Base-by-base conservation (phyloP, 2,888 invertebrate species). In the Euclidia mi region DNA sequence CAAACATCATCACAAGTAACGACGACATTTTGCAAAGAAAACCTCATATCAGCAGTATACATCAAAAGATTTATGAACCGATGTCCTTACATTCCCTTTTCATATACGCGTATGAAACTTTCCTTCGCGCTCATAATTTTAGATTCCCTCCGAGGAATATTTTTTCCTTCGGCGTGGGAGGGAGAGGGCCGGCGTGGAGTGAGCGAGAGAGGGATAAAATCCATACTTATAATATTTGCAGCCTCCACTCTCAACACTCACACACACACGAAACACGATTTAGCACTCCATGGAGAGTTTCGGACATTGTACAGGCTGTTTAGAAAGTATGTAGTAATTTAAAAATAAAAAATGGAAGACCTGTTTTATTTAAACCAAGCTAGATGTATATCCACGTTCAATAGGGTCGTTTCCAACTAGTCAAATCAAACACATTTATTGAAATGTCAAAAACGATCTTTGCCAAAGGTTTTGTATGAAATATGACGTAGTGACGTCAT, bases 181-280 rank as follows among this genome's bases (percentile, higher is more conserved):
- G 79, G 87, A 84, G 87, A 32, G 53, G 88, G 73, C n/a, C 81
- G 76, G 45, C 55, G 29, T 56, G 37, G 88, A 71, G 67, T 72
- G 89, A 91, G 78, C 66, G 89, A 80, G 89, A 91, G 64, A 78
- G 77, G 81, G 79, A 88, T 87, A 93, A 93, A 94, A 94, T 94
- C 94, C 93, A 94, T 94, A 94, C 94, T 94, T 94, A 92, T 94
- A 92, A 94, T 94, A 94, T 94, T 94, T 93, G 94, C 92, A 91
- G 91, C 89, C 91, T 91, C 88, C 91, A 85, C 88, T 84, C 85
- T 79, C 84, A 81, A 84, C 89, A 82, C 91, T 76, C 94, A 91
- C 92, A 91, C 92, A 90, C 84, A 82, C 69, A 76, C 71, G 72
- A 72, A 78, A 76, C 75, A 77, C 90, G 91, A 90, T 90, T 92